Evolutionary conservation across 2,888 invertebrate species (phyloP), one percentile per base, ranked within the genome.

Genomic region (Cetonia aurata): DNA sequence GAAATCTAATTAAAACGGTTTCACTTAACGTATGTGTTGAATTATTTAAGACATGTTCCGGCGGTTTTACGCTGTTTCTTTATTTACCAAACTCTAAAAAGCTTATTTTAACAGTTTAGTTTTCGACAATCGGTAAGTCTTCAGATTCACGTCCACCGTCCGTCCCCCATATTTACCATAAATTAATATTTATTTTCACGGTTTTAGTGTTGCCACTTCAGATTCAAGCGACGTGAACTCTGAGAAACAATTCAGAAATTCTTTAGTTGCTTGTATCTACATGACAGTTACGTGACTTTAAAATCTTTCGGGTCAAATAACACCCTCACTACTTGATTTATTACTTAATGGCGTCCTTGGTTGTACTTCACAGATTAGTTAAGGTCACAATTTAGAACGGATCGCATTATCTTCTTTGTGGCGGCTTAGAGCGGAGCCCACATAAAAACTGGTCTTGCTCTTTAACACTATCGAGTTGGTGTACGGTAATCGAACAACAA

Each of bases 361-460:
- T 19, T 42, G 17, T 3, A 59, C 1, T 44, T 59, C 12, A 6
- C 33, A 15, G 10, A 1, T n/a, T 25, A 31, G 55, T n/a, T 60
- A 60, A 62, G 62, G 62, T 62, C 62, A 48, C 19, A 62, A 62
- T 62, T 62, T 62, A 33, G 62, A 62, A 62, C 62, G 62, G 48
- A 10, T 50, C 41, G 41, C 37, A 41, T 15, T 17, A 31, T 42
- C 48, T 62, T 62, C 48, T 33, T 13, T 48, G 17, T 48, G 15
- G 46, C 48, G 15, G 9, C n/a, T 31, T 48, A 50, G 33, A 31
- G 15, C 9, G 10, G 33, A 48, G 15, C n/a, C 41, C 19, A 15
- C 48, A 17, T 48, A 48, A 48, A 62, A 62, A 62, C 33, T 15
- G 19, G 25, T 60, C 46, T 46, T 33, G 50, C 15, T 31, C 62